These are phyloP conservation scores for Scaptomyza cyrtandrae DNA, from an alignment of 2,888 invertebrate species.

Conservation along the genomic window DNA sequence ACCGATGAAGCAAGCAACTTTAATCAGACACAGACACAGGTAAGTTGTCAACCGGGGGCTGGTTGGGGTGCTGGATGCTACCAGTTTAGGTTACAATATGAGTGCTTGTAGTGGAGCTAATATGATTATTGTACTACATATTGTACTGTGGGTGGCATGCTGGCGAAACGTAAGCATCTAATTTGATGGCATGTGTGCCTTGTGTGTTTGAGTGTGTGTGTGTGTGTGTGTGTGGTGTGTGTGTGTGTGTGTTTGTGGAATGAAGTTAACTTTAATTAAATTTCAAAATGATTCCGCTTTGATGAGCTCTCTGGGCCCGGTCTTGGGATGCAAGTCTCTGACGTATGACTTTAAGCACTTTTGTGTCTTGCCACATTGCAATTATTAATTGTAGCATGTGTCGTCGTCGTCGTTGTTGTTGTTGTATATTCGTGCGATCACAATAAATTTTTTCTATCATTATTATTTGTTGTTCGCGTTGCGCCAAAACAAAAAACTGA, in stretches of 20 bases:
- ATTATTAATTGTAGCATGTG: constrained; percentile 73
- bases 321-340: constrained; percentile 21
- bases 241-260: constrained; percentile 16
- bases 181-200: constrained; percentile 55
- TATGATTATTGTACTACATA: constrained; percentile 22
- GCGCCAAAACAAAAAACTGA: constrained; percentile 59
- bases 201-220: constrained; percentile 3
- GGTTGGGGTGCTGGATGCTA: constrained; percentile 28
- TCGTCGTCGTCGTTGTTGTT: constrained; percentile 52
- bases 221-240: constrained; percentile 6
- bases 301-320: constrained; percentile 55
- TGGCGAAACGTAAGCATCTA: constrained; percentile 48
- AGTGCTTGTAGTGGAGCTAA: constrained; percentile 11
- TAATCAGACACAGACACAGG: constrained; percentile 75
- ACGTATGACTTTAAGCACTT: constrained; percentile 24
- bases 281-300: constrained; percentile 72
- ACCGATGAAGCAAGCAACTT: constrained; percentile 74
- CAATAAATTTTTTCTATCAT: constrained; percentile 62
- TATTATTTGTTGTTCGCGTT: constrained; percentile 37
- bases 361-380: constrained; percentile 48
- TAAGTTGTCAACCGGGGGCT: constrained; percentile 65
- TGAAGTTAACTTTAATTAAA: constrained; percentile 73
- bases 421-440: constrained; percentile 67
- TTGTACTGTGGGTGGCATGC: constrained; percentile 38
- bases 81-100: constrained; percentile 49